Base-by-base conservation (phyloP, 2,797 vertebrate species). In the Pseudotriccus pelzelni region DNA sequence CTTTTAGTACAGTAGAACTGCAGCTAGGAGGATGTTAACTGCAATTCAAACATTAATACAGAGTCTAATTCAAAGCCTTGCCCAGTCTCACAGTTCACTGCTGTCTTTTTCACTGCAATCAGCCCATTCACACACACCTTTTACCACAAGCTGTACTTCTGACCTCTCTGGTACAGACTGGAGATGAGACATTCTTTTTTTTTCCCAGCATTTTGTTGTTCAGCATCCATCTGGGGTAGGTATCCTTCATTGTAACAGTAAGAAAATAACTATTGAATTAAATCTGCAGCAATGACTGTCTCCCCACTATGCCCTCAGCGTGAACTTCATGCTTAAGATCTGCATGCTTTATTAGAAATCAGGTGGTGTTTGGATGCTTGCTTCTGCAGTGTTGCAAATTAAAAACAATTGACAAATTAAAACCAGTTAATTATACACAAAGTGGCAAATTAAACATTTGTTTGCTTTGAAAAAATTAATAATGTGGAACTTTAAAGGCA, bases 61-160 rank as follows among this genome's bases (percentile, higher is more conserved):
- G 6, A 55, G 55, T 56, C 56, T 37, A 44, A 20, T 46, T 78
- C 49, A 68, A 87, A 67, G 69, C n/a, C 50, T 53, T 12, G 46
- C 27, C 59, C 36, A 79, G 74, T 89, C 96, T 96, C 68, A 96
- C 60, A 18, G 72, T 58, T 68, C 28, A 32, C 56, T 55, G 32
- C 46, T 49, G 47, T 41, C 73, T 76, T 77, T 53, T 47, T 70
- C 55, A 64, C 24, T 34, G 52, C 56, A 70, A 27, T 68, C 86
- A 73, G 63, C 25, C 3, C 7, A 68, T 53, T 79, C 68, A 58
- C 39, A 72, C 22, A 9, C 39, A 59, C 30, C 56, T 83, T 90
- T 76, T 55, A 69, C 74, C 90, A 90, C 67, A 60, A 88, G 90
- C 58, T 94, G 67, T n/a, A 92, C 82, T 58, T 96, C 94, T 59